Evolutionary conservation across 2,888 invertebrate species (phyloP).

Genomic region (Emmelina monodactyla): DNA sequence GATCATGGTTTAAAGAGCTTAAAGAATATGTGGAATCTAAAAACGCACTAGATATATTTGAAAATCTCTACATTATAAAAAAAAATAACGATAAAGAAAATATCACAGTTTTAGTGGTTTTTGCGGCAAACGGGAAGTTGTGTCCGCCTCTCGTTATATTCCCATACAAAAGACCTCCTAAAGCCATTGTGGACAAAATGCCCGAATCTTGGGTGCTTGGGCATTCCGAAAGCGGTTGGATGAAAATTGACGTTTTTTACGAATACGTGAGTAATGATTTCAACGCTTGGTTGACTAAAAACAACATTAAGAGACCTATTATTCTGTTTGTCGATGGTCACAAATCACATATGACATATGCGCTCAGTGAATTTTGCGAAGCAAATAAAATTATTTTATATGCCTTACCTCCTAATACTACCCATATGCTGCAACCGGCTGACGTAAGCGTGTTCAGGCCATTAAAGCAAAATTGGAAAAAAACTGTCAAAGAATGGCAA

Average conservation of each 20-base stretch:
- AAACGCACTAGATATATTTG: not conserved
- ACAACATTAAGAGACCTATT: conserved; percentile 17
- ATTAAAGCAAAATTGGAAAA: conserved; percentile 15
- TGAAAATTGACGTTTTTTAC: conserved; percentile 17
- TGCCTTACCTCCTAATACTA: conserved; percentile 21
- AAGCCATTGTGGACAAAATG: conserved; percentile 13
- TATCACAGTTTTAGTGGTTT: conserved; percentile 20
- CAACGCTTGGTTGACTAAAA: conserved; percentile 16
- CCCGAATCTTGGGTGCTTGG: conserved; percentile 19
- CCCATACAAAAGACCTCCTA: conserved; percentile 16
- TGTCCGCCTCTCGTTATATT: conserved; percentile 17
- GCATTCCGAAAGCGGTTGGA: conserved; percentile 16
- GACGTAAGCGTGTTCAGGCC: conserved; percentile 19
- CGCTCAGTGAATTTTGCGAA: conserved; percentile 15
- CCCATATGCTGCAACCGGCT: conserved; percentile 20
- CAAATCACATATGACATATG: conserved; percentile 19
- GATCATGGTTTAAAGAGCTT: conserved; percentile 1
- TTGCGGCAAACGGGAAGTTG: conserved; percentile 18
- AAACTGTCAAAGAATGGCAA: conserved; percentile 10
- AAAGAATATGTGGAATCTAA: not conserved
- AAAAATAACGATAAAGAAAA: conserved; percentile 21
- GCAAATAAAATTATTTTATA: conserved; percentile 17
- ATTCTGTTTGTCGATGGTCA: conserved; percentile 20
- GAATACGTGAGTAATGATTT: conserved; percentile 21
- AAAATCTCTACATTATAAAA: conserved; percentile 14